Evolutionary conservation across 2,888 invertebrate species (phyloP), one percentile per base, ranked within the genome.

Genomic region (Xanthia togata): DNA sequence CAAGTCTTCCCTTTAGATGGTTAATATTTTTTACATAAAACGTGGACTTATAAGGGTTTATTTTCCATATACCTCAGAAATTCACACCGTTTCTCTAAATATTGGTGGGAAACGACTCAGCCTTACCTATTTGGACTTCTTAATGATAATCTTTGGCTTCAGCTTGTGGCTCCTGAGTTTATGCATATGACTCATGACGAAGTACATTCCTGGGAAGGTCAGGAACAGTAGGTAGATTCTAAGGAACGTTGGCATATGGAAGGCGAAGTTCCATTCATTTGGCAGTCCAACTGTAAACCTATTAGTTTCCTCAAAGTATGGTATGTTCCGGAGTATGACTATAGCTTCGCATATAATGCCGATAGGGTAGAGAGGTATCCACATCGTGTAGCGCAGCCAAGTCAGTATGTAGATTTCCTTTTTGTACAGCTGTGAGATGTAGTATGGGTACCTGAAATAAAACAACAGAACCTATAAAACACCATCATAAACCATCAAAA

Each of bases 331-430:
- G 31, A 98, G 96, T 62, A 98, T 97, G 23, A 98, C 97, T 6
- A 98, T 97, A 0, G 98, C 98, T 96, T 99, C 99, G 90, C 98
- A 98, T 1, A 99, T 91, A 87, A 99, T 98, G 11, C 99, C 99
- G 59, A 99, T 92, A 0, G 99, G 99, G 94, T 99, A 99, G 0
- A 99, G 97, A 0, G 98, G 98, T 85, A 99, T 98, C 99, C 99
- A 99, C 75, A 99, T 97, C 0, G 98, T 98, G 93, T 99, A 99
- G 26, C 99, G 97, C 4, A 99, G 94, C 99, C 99, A 99, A 0
- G 99, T 99, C 14, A 99, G 93, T 5, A 98, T 89, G 65, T 97
- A 97, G 53, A 98, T 96, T 78, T 98, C 97, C 44, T 97, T 97
- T 77, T 98, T 98, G 90, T 98, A 97, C 0, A 98, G 94, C 89